These are phyloP conservation scores for Yoshiicerus persimilis DNA, from an alignment of 1,140 invertebrate genomes.

Conservation along the genomic window DNA sequence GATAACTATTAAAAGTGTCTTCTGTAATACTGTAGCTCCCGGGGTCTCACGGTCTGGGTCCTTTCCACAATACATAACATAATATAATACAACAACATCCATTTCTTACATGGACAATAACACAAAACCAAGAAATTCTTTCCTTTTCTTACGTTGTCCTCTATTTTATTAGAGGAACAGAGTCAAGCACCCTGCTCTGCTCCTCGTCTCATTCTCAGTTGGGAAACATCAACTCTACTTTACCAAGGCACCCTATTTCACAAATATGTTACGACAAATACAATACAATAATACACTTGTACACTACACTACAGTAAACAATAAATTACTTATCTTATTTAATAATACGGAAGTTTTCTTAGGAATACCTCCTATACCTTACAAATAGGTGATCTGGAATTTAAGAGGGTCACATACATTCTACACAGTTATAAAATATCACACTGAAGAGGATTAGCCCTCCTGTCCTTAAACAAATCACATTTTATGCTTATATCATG, in stretches of 20 bases:
- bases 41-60: background rate
- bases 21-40: background rate
- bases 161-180: background rate
- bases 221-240: too few relatives aligned
- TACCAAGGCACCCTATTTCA: background rate
- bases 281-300: background rate
- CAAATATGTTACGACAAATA: background rate
- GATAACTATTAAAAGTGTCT: constrained; percentile 18
- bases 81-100: background rate
- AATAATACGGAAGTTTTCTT: background rate
- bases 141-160: background rate
- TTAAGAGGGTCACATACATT: background rate
- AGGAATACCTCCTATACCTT: too few relatives aligned
- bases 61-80: background rate
- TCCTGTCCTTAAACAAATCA: background rate
- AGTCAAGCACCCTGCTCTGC: background rate
- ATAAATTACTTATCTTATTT: too few relatives aligned
- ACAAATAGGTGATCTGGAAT: background rate
- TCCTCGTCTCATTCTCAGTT: too few relatives aligned
- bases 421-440: too few relatives aligned
- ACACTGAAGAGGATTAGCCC: too few relatives aligned
- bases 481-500: background rate
- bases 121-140: background rate
- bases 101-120: background rate
- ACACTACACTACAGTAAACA: background rate